phyloP scores from a whole-genome alignment of 2,113 vertebrate species.

The Diphyllodes magnificus region DNA sequence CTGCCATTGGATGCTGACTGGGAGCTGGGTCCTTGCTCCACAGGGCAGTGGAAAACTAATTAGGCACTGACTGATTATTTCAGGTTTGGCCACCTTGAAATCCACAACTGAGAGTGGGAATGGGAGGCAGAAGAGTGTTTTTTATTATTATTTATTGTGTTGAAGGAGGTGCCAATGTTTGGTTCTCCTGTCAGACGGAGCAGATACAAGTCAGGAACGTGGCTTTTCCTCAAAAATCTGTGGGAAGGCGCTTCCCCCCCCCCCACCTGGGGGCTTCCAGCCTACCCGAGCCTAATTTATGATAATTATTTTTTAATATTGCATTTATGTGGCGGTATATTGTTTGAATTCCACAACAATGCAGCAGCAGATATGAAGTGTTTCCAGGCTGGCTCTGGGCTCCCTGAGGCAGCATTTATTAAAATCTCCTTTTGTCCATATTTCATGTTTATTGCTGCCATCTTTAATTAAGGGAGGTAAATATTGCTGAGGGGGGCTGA shows the following conservation, averaged over 20 bases:
- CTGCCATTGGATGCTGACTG: accelerated
- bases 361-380: background rate
- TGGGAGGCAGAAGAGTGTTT: accelerated
- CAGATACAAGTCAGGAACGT: accelerated
- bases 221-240: background rate
- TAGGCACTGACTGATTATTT: background rate
- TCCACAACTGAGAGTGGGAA: accelerated
- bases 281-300: background rate
- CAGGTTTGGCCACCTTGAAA: background rate
- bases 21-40: background rate
- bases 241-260: accelerated
- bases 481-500: background rate
- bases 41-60: background rate
- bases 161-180: accelerated
- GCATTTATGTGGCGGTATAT: background rate
- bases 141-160: background rate
- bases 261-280: accelerated
- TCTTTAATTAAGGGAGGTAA: conserved; percentile 61
- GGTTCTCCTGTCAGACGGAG: accelerated
- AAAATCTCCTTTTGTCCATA: background rate
- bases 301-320: conserved; percentile 12
- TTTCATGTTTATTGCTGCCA: conserved; percentile 38
- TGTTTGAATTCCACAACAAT: background rate
- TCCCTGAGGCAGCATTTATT: background rate
- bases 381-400: background rate